Conservation (phyloP, 2,113 vertebrate species). For the Atractosteus spatula region DNA sequence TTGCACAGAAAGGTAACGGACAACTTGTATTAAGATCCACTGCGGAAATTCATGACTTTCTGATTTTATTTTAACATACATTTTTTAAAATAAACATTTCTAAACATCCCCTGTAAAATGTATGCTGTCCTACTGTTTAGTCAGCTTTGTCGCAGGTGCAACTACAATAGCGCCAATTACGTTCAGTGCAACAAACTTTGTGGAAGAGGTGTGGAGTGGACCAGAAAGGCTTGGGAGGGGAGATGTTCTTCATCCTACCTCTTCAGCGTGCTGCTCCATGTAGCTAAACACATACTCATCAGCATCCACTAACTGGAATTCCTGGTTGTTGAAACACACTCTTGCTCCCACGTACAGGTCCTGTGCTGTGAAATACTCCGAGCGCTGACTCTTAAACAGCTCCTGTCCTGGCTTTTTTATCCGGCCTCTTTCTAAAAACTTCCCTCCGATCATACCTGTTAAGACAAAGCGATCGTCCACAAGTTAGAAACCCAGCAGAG, state of each 20-base stretch:
- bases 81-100: too few relatives aligned
- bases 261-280: constrained; percentile 81
- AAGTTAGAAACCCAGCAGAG: too few relatives aligned
- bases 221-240: not conserved
- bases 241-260: constrained; percentile 56
- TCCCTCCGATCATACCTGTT: constrained; percentile 76
- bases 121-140: too few relatives aligned
- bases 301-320: constrained; percentile 76
- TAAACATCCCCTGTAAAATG: too few relatives aligned
- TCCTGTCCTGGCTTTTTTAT: constrained; percentile 85
- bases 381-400: constrained; percentile 76
- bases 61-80: too few relatives aligned
- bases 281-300: constrained; percentile 85
- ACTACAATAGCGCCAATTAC: too few relatives aligned
- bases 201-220: too few relatives aligned
- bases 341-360: constrained; percentile 80
- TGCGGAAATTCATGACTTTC: too few relatives aligned
- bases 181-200: too few relatives aligned
- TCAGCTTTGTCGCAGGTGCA: too few relatives aligned
- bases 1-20: too few relatives aligned
- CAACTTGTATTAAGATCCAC: too few relatives aligned
- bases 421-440: constrained; percentile 76
- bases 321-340: constrained; percentile 70
- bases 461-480: not conserved
- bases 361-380: constrained; percentile 73